Base-by-base conservation (phyloP, 2,888 invertebrate genomes). In the Cheilosia pagana region DNA sequence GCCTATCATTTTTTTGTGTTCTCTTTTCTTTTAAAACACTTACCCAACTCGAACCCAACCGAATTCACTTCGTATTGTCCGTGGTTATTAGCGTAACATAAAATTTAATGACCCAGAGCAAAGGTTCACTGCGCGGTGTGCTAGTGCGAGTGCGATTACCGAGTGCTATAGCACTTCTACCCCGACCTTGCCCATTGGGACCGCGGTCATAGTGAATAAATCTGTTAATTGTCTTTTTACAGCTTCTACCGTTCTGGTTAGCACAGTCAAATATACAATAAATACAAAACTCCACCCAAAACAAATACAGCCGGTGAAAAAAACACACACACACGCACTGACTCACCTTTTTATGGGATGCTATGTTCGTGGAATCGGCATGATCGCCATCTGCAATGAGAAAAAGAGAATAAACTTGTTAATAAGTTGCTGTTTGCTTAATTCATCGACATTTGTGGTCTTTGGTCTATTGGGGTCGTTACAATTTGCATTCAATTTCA, bases 261-360 rank as follows among this genome's bases (percentile, higher is more conserved):
- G 50, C 35, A 35, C 12, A 35, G 35, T n/a, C 19, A 43, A 53
- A 52, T 39, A 52, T 39, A 19, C 19, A 14, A 35, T 12, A 62
- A 21, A 28, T n/a, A n/a, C n/a, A 21, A 48, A 16, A 57, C 45
- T 16, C 25, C 67, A 50, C 50, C 50, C 50, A 50, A 35, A 60
- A 45, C 52, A 50, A 16, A 41, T 10, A 31, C 21, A 4, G 53
- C 43, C 14, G 14, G 43, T 10, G n/a, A 45, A 10, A 55, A 63
- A 59, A 16, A 28, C 16, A 25, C 67, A n/a, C 35, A 28, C 12
- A 35, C 35, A 35, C 35, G 12, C 35, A 0, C n/a, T 48, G 25
- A 81, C 85, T 85, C 60, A 85, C 85, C 85, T 81, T 76, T 85
- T 81, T 85, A 71, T 81, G 85, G 53, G 85, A 85, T 67, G 85